phyloP scores from a whole-genome alignment of 2,797 vertebrate species.

The Epinephelus coioides region DNA sequence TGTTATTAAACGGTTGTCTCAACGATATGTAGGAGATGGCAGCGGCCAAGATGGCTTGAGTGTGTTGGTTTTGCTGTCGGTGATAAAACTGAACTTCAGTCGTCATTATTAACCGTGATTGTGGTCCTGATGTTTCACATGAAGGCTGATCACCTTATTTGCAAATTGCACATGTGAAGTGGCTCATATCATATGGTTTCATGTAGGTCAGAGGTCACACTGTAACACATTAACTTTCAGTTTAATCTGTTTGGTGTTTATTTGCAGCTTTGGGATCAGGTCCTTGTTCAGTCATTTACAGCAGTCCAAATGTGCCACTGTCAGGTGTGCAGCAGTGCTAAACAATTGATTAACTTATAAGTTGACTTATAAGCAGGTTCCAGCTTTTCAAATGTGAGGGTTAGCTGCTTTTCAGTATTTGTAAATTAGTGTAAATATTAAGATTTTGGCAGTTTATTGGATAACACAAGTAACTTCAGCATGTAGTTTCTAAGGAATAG shows the following conservation, averaged over 20 bases:
- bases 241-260: constrained; percentile 11
- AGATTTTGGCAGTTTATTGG: too few species aligned
- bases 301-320: background rate
- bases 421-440: too few species aligned
- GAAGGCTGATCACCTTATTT: background rate
- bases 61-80: background rate
- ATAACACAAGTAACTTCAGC: too few species aligned
- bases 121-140: background rate
- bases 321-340: background rate
- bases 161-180: background rate
- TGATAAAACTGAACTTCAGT: constrained; percentile 6
- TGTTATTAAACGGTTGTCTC: background rate
- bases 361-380: too few species aligned
- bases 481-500: too few species aligned
- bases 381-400: too few species aligned
- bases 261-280: constrained; percentile 24
- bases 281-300: background rate
- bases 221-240: constrained; percentile 38
- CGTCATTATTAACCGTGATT: background rate
- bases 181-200: background rate
- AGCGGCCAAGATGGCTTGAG: constrained; percentile 1
- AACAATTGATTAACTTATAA: too few species aligned
- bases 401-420: too few species aligned
- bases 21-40: background rate
- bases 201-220: constrained; percentile 24